A percentile compares a stretch with the other conserved stretches of the same genome.
These are phyloP conservation scores for Sardinella longiceps DNA, from an alignment of 2,797 vertebrate genomes.

Conservation along the genomic window DNA sequence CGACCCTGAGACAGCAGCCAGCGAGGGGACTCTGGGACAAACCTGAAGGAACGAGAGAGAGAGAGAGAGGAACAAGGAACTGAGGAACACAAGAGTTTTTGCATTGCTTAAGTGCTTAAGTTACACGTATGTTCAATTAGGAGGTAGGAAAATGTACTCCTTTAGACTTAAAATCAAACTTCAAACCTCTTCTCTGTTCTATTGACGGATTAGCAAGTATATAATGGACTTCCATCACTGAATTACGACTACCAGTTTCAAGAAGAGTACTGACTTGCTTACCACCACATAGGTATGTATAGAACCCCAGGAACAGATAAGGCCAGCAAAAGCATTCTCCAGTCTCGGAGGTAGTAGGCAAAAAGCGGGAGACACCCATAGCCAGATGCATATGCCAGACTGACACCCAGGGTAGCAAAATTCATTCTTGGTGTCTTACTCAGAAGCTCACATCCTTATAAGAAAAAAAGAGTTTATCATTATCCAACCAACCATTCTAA, in stretches of 20 bases:
- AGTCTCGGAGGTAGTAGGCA: conserved; percentile 81
- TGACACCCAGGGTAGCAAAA: conserved; percentile 74
- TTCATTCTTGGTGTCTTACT: conserved; percentile 72
- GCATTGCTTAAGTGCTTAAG: too few relatives aligned
- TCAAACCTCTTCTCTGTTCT: too few relatives aligned
- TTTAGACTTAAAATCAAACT: neutral
- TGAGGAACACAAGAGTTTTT: too few relatives aligned
- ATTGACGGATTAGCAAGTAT: too few relatives aligned
- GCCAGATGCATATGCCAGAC: conserved; percentile 76
- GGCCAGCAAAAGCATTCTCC: conserved; percentile 79
- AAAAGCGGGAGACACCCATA: conserved; percentile 78
- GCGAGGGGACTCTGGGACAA: conserved; percentile 44
- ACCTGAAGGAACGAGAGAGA: conserved; percentile 25
- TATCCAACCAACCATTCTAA: too few relatives aligned
- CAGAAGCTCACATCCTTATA: conserved; percentile 81
- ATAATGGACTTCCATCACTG: too few relatives aligned
- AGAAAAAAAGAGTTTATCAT: too few relatives aligned
- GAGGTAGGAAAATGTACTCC: too few relatives aligned
- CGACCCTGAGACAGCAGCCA: conserved; percentile 45
- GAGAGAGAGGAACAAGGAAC: neutral
- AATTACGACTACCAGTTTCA: too few relatives aligned
- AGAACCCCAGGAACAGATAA: conserved; percentile 75
- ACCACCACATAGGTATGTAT: conserved; percentile 72
- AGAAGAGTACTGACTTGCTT: too few relatives aligned
- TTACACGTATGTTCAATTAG: too few relatives aligned